These are phyloP conservation scores for Acrobasis consociella DNA, from an alignment of 2,888 invertebrate genomes.

Conservation along the genomic window DNA sequence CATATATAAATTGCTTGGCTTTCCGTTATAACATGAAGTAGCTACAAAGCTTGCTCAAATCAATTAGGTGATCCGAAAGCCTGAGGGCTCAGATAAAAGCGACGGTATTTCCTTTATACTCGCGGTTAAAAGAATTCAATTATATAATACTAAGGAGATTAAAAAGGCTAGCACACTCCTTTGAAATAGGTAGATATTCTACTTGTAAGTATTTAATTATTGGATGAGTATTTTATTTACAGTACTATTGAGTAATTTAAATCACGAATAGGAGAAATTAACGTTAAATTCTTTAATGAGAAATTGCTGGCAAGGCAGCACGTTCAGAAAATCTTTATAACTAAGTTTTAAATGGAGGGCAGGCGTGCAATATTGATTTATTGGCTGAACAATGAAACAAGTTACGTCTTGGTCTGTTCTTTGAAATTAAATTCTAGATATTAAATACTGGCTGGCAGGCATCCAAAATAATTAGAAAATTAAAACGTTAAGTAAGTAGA, in stretches of 20 bases:
- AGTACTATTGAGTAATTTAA: constrained; percentile 47
- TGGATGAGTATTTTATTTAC: constrained; percentile 49
- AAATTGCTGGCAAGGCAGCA: constrained; percentile 19
- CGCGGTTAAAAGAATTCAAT: constrained; percentile 78
- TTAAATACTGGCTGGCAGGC: neutral
- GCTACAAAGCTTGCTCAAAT: constrained; percentile 62
- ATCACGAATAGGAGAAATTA: constrained; percentile 23
- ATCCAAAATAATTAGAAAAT: neutral
- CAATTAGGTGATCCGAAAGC: constrained; percentile 69
- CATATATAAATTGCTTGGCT: constrained; percentile 30
- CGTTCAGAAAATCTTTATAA: constrained; percentile 18
- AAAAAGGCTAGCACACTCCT: constrained; percentile 74
- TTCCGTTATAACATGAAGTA: constrained; percentile 49
- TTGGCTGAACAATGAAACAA: constrained; percentile 14
- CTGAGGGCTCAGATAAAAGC: constrained; percentile 67
- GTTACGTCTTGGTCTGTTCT: constrained; percentile 1
- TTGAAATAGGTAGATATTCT: constrained; percentile 53
- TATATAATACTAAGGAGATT: constrained; percentile 76
- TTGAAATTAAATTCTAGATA: constrained; percentile 4
- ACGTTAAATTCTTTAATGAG: constrained; percentile 42
- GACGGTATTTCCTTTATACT: constrained; percentile 70
- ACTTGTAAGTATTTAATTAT: constrained; percentile 70
- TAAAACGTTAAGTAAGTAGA: neutral
- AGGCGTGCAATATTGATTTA: constrained; percentile 11
- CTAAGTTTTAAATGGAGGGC: constrained; percentile 6